Conservation (phyloP, 92 coral and sea anemone species). For the Porites cylindrica region DNA sequence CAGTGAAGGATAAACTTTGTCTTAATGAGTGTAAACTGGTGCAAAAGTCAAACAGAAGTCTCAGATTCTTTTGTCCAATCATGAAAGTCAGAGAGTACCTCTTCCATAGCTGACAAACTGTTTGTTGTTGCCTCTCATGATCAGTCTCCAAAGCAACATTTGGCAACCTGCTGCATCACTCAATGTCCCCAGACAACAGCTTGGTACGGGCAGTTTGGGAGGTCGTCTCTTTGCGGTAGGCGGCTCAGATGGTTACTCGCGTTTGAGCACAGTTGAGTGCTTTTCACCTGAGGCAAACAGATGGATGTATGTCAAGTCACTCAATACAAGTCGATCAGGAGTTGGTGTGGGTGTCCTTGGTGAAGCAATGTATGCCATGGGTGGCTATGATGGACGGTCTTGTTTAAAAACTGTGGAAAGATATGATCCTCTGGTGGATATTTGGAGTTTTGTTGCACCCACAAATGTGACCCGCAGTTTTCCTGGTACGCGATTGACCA, state of each 20-base stretch:
- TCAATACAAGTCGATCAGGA: constrained; percentile 98
- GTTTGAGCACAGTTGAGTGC: constrained; percentile 93
- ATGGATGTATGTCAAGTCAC: constrained; percentile 93
- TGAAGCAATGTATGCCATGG: constrained; percentile 96
- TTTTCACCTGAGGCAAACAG: constrained; percentile 87
- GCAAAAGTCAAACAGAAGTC: too few relatives aligned
- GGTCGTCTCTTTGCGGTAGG: constrained; percentile 95
- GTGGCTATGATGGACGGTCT: constrained; percentile 98
- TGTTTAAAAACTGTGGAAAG: constrained; percentile 99
- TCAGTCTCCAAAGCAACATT: constrained; percentile 85
- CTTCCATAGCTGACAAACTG: not conserved
- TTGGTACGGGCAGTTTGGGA: constrained; percentile 93
- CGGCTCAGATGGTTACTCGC: constrained; percentile 95
- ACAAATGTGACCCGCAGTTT: constrained; percentile 96
- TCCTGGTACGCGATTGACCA: constrained; percentile 77
- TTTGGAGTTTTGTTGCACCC: constrained; percentile 97
- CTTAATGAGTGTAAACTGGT: too few relatives aligned
- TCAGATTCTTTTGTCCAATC: not conserved
- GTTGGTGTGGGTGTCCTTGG: constrained; percentile 98
- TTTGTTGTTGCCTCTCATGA: not conserved
- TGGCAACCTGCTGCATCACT: constrained; percentile 95
- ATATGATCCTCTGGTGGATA: constrained; percentile 98
- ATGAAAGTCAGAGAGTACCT: not conserved
- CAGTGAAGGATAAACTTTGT: too few relatives aligned
- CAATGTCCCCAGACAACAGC: constrained; percentile 97